phyloP scores from a whole-genome alignment of 2,113 vertebrate genomes.

The Nibea albiflora region DNA sequence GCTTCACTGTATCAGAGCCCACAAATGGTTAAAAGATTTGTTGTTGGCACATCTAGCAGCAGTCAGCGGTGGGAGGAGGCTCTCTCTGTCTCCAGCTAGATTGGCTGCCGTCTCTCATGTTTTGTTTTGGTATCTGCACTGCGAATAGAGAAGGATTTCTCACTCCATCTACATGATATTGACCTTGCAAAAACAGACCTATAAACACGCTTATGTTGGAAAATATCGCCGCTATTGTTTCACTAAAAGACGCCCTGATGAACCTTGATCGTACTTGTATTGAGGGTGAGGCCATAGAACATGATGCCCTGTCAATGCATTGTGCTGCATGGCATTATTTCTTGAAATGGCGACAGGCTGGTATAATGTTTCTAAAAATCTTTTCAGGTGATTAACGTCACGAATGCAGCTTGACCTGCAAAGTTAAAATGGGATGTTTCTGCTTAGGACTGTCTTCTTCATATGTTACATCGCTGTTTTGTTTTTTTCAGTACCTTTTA shows the following conservation, averaged over 20 bases:
- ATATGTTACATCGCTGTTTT: neutral
- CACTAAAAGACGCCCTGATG: neutral
- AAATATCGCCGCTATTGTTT: constrained; percentile 25
- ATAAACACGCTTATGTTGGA: constrained; percentile 29
- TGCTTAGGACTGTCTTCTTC: neutral
- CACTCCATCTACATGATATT: constrained; percentile 39
- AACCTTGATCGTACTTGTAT: neutral
- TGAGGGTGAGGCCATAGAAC: neutral
- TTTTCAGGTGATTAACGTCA: neutral
- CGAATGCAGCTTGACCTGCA: neutral
- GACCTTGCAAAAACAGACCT: constrained; percentile 47
- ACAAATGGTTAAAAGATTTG: constrained; percentile 69
- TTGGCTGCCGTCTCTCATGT: constrained; percentile 63
- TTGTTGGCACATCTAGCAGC: constrained; percentile 62
- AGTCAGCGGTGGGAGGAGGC: constrained; percentile 67
- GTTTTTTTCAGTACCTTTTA: constrained; percentile 14
- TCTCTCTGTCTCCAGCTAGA: constrained; percentile 53
- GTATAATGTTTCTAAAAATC: neutral
- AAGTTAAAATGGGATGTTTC: neutral
- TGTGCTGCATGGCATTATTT: neutral
- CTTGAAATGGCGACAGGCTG: neutral
- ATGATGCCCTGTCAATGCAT: neutral
- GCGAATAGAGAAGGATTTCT: constrained; percentile 47
- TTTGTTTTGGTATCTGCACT: constrained; percentile 57
- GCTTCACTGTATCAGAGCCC: constrained; percentile 19